phyloP scores from a whole-genome alignment of 1,140 invertebrate genomes.

The Bicyclus anynana region DNA sequence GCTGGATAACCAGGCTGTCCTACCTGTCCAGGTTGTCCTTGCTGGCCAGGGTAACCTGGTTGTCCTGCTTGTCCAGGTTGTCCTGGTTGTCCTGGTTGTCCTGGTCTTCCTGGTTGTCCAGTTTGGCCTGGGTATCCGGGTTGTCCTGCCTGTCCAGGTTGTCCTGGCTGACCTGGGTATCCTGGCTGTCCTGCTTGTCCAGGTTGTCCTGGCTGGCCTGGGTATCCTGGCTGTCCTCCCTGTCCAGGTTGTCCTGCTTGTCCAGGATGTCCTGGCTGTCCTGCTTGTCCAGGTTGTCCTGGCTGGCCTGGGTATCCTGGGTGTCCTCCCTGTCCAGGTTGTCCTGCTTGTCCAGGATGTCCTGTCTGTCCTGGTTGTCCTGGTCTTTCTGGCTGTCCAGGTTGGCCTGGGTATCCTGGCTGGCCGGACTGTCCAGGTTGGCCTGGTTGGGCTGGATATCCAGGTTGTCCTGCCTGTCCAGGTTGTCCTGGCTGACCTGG shows the following conservation, averaged over 20 bases:
- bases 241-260: constrained; percentile 14
- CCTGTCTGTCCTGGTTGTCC: constrained; percentile 23
- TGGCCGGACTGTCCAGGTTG: constrained; percentile 15
- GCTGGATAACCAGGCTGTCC: not conserved
- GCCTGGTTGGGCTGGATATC: constrained; percentile 19
- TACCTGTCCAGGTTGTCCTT: not conserved
- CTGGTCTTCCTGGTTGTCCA: constrained; percentile 21
- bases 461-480: constrained; percentile 28
- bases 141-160: constrained; percentile 22
- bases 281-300: constrained; percentile 22
- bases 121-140: constrained; percentile 19
- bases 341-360: constrained; percentile 23
- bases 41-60: not conserved
- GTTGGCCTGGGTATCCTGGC: constrained; percentile 16
- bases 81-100: constrained; percentile 22
- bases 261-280: constrained; percentile 24
- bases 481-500: constrained; percentile 17
- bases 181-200: constrained; percentile 25
- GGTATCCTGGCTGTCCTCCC: constrained; percentile 22
- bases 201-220: constrained; percentile 20
- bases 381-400: constrained; percentile 24
- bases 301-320: constrained; percentile 22
- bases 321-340: not conserved
- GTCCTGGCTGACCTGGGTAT: constrained; percentile 19
- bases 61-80: constrained; percentile 21